These are phyloP conservation scores for Lutjanus campechanus DNA, from an alignment of 2,797 vertebrate species.

Conservation along the genomic window DNA sequence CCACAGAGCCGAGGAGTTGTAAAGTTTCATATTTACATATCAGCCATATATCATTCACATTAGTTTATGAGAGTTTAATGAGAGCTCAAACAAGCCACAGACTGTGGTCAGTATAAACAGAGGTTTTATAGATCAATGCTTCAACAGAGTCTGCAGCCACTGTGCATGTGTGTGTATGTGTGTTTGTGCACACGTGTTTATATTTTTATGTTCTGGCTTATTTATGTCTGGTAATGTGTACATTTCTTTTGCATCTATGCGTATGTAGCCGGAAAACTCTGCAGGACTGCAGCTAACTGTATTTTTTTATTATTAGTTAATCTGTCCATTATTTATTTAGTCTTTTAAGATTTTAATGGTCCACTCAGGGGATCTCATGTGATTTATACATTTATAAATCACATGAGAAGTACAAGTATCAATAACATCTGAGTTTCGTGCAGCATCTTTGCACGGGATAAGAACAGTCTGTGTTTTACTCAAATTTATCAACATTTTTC, in stretches of 20 bases:
- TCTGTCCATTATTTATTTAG: background rate
- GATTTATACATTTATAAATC: too few species aligned
- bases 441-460: too few species aligned
- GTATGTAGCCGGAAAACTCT: background rate
- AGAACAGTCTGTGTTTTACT: too few species aligned
- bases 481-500: too few species aligned
- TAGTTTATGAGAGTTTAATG: constrained; percentile 42
- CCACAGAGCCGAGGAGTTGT: constrained; percentile 29
- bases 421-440: too few species aligned
- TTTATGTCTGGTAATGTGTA: background rate
- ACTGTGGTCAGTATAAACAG: constrained; percentile 47
- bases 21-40: constrained; percentile 62
- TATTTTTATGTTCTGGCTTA: constrained; percentile 11
- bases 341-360: background rate
- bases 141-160: constrained; percentile 12
- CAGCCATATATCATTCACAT: constrained; percentile 34
- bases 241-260: constrained; percentile 6
- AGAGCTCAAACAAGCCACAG: constrained; percentile 38
- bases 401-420: too few species aligned
- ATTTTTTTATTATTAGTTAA: background rate
- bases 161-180: constrained; percentile 19
- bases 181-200: constrained; percentile 1
- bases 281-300: background rate
- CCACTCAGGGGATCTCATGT: too few species aligned
- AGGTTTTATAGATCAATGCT: constrained; percentile 34